Percentiles rank a stretch among this genome's conserved stretches.
Evolutionary conservation across 2,113 vertebrate genomes (phyloP).

Genomic region (Motacilla alba): DNA sequence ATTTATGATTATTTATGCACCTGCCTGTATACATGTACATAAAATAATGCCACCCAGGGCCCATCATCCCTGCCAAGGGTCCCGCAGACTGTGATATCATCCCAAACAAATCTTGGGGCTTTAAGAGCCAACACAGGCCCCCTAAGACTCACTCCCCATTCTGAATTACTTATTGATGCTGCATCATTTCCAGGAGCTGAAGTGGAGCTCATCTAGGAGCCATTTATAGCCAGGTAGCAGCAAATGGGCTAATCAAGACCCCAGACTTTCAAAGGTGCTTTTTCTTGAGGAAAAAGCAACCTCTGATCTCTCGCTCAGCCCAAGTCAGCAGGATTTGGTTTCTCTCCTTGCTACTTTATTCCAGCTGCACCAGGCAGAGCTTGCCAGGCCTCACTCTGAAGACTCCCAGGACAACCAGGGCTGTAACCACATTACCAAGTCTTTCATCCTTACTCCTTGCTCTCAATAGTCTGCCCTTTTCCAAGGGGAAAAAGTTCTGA

Average conservation of each 20-base stretch:
- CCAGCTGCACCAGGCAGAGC: not conserved
- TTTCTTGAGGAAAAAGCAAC: not conserved
- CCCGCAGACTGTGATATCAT: not conserved
- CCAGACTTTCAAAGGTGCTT: not conserved
- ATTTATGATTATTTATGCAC: not conserved
- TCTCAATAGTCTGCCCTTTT: not conserved
- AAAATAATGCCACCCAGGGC: not conserved
- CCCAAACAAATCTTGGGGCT: not conserved
- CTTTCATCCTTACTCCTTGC: not conserved
- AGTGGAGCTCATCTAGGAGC: not conserved
- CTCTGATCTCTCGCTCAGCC: not conserved
- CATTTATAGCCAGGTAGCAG: not conserved
- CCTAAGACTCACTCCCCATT: not conserved
- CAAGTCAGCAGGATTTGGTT: not conserved
- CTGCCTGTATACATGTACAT: accelerated
- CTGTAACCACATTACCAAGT: not conserved
- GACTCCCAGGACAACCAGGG: not conserved
- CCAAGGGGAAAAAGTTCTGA: not conserved
- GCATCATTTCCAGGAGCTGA: not conserved
- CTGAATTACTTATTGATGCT: not conserved
- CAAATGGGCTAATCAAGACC: not conserved
- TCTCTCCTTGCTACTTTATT: not conserved
- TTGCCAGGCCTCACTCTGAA: not conserved
- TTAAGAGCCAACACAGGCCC: not conserved
- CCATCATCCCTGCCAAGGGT: not conserved